Percentiles rank a stretch among this genome's conserved stretches.
These are phyloP conservation scores for Phylloscopus trochilus DNA, from an alignment of 2,113 vertebrate species.

Conservation along the genomic window DNA sequence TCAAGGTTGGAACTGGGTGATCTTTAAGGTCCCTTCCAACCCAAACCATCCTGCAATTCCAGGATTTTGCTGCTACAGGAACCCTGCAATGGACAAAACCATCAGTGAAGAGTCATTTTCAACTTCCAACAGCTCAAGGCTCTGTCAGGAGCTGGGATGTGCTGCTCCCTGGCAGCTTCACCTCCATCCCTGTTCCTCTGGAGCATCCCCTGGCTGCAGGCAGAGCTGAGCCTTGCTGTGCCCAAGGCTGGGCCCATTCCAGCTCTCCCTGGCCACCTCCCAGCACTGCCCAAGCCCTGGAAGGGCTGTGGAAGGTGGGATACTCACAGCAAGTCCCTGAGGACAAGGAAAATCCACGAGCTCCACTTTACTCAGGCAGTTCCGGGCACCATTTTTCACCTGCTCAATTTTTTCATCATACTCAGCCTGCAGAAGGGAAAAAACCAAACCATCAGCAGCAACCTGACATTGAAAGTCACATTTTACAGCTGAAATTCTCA, in stretches of 20 bases:
- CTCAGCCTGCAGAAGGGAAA: conserved; percentile 63
- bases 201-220: not conserved
- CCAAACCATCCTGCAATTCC: not conserved
- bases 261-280: not conserved
- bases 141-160: not conserved
- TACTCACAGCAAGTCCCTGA: conserved; percentile 64
- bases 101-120: not conserved
- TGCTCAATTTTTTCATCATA: conserved; percentile 77
- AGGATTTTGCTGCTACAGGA: not conserved
- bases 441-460: not conserved
- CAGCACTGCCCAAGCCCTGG: fast-evolving
- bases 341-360: conserved; percentile 22
- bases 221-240: not conserved
- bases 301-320: not conserved
- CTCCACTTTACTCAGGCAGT: conserved; percentile 43
- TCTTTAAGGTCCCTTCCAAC: too few species aligned
- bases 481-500: not conserved
- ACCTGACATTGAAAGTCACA: not conserved
- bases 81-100: fast-evolving
- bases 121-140: not conserved
- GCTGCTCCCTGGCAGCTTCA: not conserved
- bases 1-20: too few species aligned
- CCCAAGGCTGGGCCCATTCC: not conserved
- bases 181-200: not conserved
- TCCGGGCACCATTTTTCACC: conserved; percentile 66